Evolutionary conservation across 2,113 vertebrate genomes (phyloP), one percentile per base, ranked within the genome.

Genomic region (Cynoglossus semilaevis): DNA sequence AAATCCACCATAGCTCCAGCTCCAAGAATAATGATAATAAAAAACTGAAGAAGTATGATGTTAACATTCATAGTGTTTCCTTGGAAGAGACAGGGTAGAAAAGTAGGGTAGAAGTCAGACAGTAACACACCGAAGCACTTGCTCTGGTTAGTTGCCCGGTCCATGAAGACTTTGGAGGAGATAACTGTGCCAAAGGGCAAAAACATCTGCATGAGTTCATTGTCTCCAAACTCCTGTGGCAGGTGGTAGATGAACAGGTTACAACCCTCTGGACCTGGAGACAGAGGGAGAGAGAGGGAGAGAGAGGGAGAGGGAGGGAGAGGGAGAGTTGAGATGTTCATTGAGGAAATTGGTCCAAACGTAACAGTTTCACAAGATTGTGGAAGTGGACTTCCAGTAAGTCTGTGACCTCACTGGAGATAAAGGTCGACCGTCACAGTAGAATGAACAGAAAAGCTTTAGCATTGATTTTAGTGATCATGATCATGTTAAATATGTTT

Each of bases 231-330:
- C 91, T 98, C 97, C 89, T 99, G 97, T 71, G 97, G 97, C 90
- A 99, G 94, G 91, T 99, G 97, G 93, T 99, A 99, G 92, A 99
- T 99, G 91, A 99, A 99, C 83, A 99, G 93, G 90, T 99, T 99
- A 90, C 97, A 99, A 75, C 97, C 97, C 90, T 99, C 97, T 5
- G 97, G 97, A 85, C 97, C 97, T 99, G 90, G 51, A 84, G 61
- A 73, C 34, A 65, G 15, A 61, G 4, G 70, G 11, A 38, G 37
- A 19, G 9, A 15, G 14, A 8, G 15, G 16, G 19, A 58, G 13
- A 52, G 8, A 43, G 14, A 38, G 2, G 13, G 8, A 22, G 45
- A 9, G 48, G 54, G n/a, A 49, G 19, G 11, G 14, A 1, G 11
- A n/a, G 16, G 15, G 15, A 34, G 41, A 35, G 17, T 35, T 52